Base-by-base conservation (phyloP, 2,888 invertebrate species). In the Heliconius sara region DNA sequence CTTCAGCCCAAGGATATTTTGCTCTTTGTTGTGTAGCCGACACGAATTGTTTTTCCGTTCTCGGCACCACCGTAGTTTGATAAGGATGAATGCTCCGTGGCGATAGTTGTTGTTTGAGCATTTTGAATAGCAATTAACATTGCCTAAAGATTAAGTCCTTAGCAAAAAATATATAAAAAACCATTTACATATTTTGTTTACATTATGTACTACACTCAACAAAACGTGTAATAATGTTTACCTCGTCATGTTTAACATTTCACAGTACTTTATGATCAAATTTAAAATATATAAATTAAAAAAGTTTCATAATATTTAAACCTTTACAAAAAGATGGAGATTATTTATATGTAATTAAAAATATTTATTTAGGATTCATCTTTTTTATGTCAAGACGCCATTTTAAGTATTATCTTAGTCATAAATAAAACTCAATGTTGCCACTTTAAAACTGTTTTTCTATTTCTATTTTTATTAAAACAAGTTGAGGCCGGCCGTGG, bases 31-130 rank as follows among this genome's bases (percentile, higher is more conserved):
- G 92, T 22, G 92, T 87, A 34, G 95, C 95, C n/a, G 92, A 89
- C 47, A 89, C 88, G 80, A 93, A 90, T 83, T 95, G 95, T 74
- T 94, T 93, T 77, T 95, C 94, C 84, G 92, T 95, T 25, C 95
- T 88, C 19, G 95, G 92, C 47, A 95, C 93, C 60, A 95, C 90
- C 6, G 95, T 95, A 9, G 95, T 95, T 86, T 95, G 95, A 83
- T 95, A 95, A 7, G 95, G 95, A 82, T 95, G 95, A 65, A 95
- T 92, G 83, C 92, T 94, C 67, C 95, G 90, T 7, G 94, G 93
- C 22, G 95, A 91, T 65, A 92, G 82, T 85, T 95, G 95, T 87
- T 95, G 95, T 86, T 95, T 95, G 84, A 91, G 96, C 96, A 94
- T 95, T 85, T 84, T 90, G 76, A 34, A 52, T 43, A 72, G 70